Evolutionary conservation across 2,888 invertebrate genomes (phyloP).

Genomic region (Lutraria lutraria): DNA sequence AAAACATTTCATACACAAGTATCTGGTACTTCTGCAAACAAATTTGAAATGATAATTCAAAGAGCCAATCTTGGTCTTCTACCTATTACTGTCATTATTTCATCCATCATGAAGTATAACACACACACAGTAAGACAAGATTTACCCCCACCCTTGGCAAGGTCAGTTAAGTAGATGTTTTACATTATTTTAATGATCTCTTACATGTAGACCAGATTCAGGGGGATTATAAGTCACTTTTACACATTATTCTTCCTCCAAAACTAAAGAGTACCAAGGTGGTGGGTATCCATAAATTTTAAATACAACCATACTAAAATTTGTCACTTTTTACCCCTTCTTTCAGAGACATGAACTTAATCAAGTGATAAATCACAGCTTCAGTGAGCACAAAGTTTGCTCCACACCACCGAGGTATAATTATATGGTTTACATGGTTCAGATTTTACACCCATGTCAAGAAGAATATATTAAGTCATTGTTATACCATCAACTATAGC

Average conservation of each 20-base stretch:
- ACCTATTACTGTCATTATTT: neutral
- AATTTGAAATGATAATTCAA: neutral
- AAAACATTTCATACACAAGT: no score
- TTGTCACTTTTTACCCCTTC: slow-evolving; percentile 30
- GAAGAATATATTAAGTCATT: slow-evolving; percentile 43
- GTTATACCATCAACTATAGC: slow-evolving; percentile 40
- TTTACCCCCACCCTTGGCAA: neutral
- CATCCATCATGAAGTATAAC: neutral
- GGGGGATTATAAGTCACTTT: neutral
- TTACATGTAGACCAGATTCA: neutral
- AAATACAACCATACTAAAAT: slow-evolving; percentile 35
- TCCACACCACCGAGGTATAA: slow-evolving; percentile 24
- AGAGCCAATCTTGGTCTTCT: neutral
- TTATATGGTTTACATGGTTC: slow-evolving; percentile 29
- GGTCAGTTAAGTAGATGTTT: neutral
- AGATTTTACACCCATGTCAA: slow-evolving; percentile 36
- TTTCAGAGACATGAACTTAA: slow-evolving; percentile 20
- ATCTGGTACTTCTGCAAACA: neutral
- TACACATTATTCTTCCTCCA: neutral
- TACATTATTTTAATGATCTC: neutral
- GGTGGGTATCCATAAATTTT: slow-evolving; percentile 34
- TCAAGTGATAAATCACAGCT: slow-evolving; percentile 31
- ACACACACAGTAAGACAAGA: neutral
- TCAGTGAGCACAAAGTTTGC: neutral
- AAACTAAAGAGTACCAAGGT: neutral